These are phyloP conservation scores for Pocillopora damicornis DNA, from an alignment of 64 coral and sea anemone species.

Conservation along the genomic window DNA sequence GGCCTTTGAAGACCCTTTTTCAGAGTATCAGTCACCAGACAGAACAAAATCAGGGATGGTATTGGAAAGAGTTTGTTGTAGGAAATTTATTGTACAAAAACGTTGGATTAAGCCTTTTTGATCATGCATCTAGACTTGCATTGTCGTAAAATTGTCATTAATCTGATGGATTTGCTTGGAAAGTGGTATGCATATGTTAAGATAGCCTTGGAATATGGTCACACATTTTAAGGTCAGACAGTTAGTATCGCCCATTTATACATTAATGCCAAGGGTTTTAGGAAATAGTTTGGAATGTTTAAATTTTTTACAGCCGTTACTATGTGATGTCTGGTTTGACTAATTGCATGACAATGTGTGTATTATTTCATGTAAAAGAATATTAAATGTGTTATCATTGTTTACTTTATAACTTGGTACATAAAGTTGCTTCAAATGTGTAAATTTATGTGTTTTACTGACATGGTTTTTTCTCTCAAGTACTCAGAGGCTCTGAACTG, in stretches of 20 bases:
- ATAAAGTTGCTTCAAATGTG: not conserved
- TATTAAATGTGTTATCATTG: not conserved
- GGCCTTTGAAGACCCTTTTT: too few species aligned
- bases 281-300: too few species aligned
- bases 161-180: not conserved
- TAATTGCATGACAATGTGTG: too few species aligned
- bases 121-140: not conserved
- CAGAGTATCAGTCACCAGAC: too few species aligned
- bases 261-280: too few species aligned
- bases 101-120: not conserved
- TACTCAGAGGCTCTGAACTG: constrained; percentile 2
- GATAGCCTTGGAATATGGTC: not conserved
- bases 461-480: not conserved
- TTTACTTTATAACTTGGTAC: not conserved
- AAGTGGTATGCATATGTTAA: not conserved
- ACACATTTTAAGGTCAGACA: not conserved
- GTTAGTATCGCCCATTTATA: too few species aligned
- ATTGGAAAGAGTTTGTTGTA: not conserved
- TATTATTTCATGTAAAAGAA: too few species aligned
- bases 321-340: too few species aligned
- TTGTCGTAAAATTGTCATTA: not conserved
- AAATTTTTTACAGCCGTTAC: too few species aligned
- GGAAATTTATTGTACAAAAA: not conserved
- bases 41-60: not conserved
- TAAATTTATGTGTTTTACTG: not conserved